A percentile compares a stretch with the other conserved stretches of the same genome.
Evolutionary conservation across 1,140 invertebrate genomes (phyloP).

Genomic region (Neomicropteryx cornuta): DNA sequence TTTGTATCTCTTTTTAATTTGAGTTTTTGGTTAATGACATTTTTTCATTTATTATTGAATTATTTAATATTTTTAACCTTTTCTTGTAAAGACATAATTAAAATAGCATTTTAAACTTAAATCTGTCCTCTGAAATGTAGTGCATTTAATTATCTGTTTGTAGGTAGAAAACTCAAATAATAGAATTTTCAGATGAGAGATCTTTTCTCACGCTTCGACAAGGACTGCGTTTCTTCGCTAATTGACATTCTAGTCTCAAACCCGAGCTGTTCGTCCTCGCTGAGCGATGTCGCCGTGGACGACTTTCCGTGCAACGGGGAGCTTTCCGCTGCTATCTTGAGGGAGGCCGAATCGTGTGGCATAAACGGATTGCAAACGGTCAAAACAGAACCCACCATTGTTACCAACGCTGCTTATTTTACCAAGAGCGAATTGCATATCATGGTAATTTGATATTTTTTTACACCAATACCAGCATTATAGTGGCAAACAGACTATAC

Average conservation of each 20-base stretch:
- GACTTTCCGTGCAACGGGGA: too few species aligned
- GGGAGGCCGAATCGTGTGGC: conserved; percentile 5
- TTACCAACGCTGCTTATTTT: conserved; percentile 13
- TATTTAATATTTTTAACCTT: too few species aligned
- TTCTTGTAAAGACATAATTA: too few species aligned
- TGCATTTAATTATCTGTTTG: too few species aligned
- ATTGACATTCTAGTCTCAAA: conserved; percentile 59
- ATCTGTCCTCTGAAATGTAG: background rate
- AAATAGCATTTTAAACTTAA: conserved; percentile 1
- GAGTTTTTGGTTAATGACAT: too few species aligned
- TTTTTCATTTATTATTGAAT: too few species aligned
- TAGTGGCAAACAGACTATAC: too few species aligned
- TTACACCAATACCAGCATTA: too few species aligned
- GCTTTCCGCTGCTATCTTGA: conserved; percentile 40
- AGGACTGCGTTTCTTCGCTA: conserved; percentile 61
- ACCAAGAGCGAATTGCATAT: conserved; percentile 13
- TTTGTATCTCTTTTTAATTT: too few species aligned
- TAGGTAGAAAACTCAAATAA: too few species aligned
- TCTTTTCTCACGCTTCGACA: conserved; percentile 66
- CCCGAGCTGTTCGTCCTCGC: conserved; percentile 16
- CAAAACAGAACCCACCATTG: conserved; percentile 10
- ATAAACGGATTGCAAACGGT: conserved; percentile 6
- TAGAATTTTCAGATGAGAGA: conserved; percentile 39
- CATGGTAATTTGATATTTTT: too few species aligned
- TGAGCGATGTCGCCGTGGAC: conserved; percentile 8